Base-by-base conservation (phyloP, 2,113 vertebrate genomes). In the Dendropsophus ebraccatus region DNA sequence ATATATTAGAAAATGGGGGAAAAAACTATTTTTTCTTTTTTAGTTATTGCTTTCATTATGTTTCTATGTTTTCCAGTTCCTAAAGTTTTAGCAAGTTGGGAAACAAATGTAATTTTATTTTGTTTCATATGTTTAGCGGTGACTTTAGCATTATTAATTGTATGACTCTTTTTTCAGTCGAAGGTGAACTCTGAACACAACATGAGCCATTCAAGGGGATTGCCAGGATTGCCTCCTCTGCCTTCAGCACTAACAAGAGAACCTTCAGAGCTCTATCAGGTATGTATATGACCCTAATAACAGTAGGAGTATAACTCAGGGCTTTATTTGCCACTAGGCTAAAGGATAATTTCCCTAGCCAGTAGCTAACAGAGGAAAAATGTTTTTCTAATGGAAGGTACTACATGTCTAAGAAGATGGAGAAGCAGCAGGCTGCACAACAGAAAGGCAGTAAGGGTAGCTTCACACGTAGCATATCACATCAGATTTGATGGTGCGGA, bases 181-280 rank as follows among this genome's bases (percentile, higher is more conserved):
- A 89, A 90, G 84, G 74, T 73, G 86, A 58, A 90, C 88, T 93
- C 94, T 0, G 84, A 89, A 58, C 89, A 82, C 87, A 94, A 92
- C 45, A 94, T 93, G 93, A 95, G 92, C 89, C 86, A 88, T 32
- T 87, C 74, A 7, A 91, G 89, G 65, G 37, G 0, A 19, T 75
- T 87, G 41, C 87, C 88, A 0, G 89, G 93, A 45, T 89, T 94
- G 23, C 92, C 92, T 0, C 89, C 91, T 73, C 84, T 89, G 1
- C 92, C 86, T 5, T 7, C 65, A 72, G n/a, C 91, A 69, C 60
- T 85, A 25, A 30, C 87, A 5, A 88, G 76, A 78, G 87, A 89
- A n/a, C 88, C 95, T 0, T 93, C 94, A 70, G 92, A 92, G 30
- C 16, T 94, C 16, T 91, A 94, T 87, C 86, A 96, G 94, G 97